Evolutionary conservation across 2,888 invertebrate species (phyloP), one percentile per base, ranked within the genome.

Genomic region (Lutraria lutraria): DNA sequence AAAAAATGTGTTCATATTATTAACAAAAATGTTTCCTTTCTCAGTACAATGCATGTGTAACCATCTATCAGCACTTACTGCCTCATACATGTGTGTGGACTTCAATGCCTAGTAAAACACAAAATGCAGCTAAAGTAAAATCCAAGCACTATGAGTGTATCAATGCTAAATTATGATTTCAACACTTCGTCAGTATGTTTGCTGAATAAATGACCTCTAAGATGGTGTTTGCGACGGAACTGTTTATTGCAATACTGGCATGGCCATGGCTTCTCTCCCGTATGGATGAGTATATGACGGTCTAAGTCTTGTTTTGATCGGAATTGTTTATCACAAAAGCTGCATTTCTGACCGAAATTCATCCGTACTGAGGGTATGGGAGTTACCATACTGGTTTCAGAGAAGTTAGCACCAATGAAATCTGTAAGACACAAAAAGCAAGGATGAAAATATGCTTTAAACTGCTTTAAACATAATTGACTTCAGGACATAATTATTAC

Each of bases 171-270:
- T 43, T 43, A n/a, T 43, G 21, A 60, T n/a, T n/a, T 68, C 63
- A 21, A 25, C 25, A 68, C 63, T 25, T 6, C 2, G 0, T 68
- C 19, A 29, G 12, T 43, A n/a, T 85, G 85, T 56, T 43, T 52
- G 25, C 60, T 16, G n/a, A 15, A 79, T 10, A 79, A 15, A 43
- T 85, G 85, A 10, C 80, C 43, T 12, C 54, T 79, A 15, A 85
- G 80, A 80, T 85, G 85, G 43, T 85, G 85, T 25, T 85, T 85
- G 12, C 53, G 53, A 25, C 84, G 72, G 76, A 85, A 81, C 34
- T 31, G 52, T 56, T 81, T 76, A 16, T 72, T 53, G 29, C 81
- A 87, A 19, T 68, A 25, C 29, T 31, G 19, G 34, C 87, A 87
- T 0, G 72, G 16, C 72, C 60, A 82, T 21, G 87, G 81, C 31